Conservation (phyloP, 92 coral and sea anemone species). For the Zoanthus sociatus region DNA sequence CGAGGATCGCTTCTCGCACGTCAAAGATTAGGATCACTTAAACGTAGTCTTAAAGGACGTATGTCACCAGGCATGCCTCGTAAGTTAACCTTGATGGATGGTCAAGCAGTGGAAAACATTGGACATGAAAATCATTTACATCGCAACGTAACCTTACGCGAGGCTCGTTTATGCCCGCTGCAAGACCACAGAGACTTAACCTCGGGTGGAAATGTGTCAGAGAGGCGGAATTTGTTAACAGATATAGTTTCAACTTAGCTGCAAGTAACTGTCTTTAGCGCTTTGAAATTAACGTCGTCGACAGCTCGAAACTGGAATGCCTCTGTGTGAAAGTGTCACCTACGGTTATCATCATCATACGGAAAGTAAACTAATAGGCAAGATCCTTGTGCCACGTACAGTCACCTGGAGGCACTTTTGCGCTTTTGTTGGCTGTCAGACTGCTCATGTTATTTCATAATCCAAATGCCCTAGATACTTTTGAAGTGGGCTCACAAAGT, state of each 20-base stretch:
- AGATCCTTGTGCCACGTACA: too few species aligned
- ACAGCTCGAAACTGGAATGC: too few species aligned
- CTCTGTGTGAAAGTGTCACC: too few species aligned
- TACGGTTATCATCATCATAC: too few species aligned
- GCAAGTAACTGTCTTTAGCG: background rate
- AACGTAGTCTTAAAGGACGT: background rate
- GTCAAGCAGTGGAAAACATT: background rate
- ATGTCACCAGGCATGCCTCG: conserved; percentile 34
- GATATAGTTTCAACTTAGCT: background rate
- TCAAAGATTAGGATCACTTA: background rate
- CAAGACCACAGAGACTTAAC: background rate
- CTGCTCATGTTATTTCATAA: too few species aligned
- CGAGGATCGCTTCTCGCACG: background rate
- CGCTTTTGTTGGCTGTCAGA: too few species aligned
- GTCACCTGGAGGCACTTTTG: too few species aligned
- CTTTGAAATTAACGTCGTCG: too few species aligned
- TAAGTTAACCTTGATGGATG: conserved; percentile 3
- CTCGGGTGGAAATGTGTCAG: background rate
- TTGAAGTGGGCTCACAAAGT: too few species aligned
- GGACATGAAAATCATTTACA: background rate
- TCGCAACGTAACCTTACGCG: background rate
- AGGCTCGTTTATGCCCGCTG: background rate
- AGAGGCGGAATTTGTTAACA: background rate
- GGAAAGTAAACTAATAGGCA: too few species aligned
- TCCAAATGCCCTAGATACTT: too few species aligned